These are phyloP conservation scores for Elysia crispata DNA, from an alignment of 2,888 invertebrate species.

Conservation along the genomic window DNA sequence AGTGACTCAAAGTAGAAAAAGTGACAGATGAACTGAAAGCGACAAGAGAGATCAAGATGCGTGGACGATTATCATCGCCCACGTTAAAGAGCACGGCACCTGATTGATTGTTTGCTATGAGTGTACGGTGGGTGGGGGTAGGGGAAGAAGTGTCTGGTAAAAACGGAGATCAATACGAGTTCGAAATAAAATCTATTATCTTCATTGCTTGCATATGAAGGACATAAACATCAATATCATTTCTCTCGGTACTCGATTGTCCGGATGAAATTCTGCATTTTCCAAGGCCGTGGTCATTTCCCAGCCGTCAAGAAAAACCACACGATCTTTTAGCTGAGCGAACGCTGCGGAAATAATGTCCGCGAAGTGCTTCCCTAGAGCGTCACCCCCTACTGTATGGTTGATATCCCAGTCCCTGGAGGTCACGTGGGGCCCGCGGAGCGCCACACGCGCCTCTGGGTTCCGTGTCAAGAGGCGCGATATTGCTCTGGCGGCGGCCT, in stretches of 20 bases:
- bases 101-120: too few species aligned
- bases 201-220: too few species aligned
- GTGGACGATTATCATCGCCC: too few species aligned
- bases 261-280: constrained; percentile 11
- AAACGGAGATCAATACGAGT: too few species aligned
- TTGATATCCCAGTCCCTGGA: neutral
- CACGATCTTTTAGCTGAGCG: neutral
- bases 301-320: constrained; percentile 42
- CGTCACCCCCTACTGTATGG: constrained; percentile 38
- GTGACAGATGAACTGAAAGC: too few species aligned
- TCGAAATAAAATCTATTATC: too few species aligned
- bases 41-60: too few species aligned
- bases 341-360: constrained; percentile 22
- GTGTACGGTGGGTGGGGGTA: too few species aligned
- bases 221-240: constrained; percentile 23
- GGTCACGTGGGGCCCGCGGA: constrained; percentile 34
- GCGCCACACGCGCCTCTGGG: constrained; percentile 21
- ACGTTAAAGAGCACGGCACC: too few species aligned
- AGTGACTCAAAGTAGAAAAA: too few species aligned
- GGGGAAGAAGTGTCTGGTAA: too few species aligned
- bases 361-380: constrained; percentile 2
- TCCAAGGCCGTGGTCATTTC: constrained; percentile 38
- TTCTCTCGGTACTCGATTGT: neutral
- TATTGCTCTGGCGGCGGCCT: constrained; percentile 17
- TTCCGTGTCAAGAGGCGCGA: constrained; percentile 17